These are phyloP conservation scores for Folsomia candida DNA, from an alignment of 2,888 invertebrate genomes.

Conservation along the genomic window DNA sequence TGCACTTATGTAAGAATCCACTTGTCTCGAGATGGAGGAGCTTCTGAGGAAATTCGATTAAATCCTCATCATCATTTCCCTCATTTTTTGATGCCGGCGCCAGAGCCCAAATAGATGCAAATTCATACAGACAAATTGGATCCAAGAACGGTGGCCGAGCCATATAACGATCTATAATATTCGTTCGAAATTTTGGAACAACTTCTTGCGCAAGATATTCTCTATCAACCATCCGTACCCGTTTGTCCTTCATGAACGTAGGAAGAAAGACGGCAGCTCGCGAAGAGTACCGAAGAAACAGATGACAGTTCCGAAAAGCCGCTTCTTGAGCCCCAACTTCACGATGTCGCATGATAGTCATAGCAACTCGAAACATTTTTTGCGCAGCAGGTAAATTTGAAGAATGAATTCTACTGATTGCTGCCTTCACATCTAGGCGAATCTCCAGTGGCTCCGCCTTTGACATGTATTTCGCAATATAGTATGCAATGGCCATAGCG, in stretches of 20 bases:
- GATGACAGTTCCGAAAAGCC: constrained; percentile 17
- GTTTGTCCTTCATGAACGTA: neutral
- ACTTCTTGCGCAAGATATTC: neutral
- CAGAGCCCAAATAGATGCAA: constrained; percentile 15
- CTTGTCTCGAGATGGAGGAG: neutral
- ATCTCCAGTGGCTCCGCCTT: constrained; percentile 22
- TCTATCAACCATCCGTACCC: constrained; percentile 1
- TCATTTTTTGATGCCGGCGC: neutral
- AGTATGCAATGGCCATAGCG: constrained; percentile 20
- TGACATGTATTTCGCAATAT: constrained; percentile 31
- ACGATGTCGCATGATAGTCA: constrained; percentile 7
- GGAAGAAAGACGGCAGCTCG: constrained; percentile 11
- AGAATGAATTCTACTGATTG: neutral
- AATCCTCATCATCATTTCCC: neutral
- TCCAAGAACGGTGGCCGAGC: neutral
- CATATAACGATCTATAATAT: constrained; percentile 23
- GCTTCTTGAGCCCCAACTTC: constrained; percentile 26
- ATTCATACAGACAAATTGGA: constrained; percentile 18
- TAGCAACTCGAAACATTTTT: constrained; percentile 2
- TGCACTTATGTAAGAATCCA: neutral
- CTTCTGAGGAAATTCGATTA: neutral
- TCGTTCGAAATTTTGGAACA: neutral
- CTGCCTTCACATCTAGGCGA: constrained; percentile 12
- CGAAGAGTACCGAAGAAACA: constrained; percentile 9
- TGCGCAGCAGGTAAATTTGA: neutral